phyloP scores from a whole-genome alignment of 1,140 invertebrate genomes.

The silkworm (Bombyx mori) region ASM3026992v2 NC_085130.1:2268501-2269000 shows the following conservation, averaged over 20 bases:
- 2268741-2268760: constrained; percentile 39
- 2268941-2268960: too few relatives aligned
- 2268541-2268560: too few relatives aligned
- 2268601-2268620: constrained; percentile 2
- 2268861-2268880: too few relatives aligned
- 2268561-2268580: too few relatives aligned
- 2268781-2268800: constrained; percentile 45
- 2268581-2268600: background rate
- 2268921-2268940: too few relatives aligned
- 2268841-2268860: constrained; percentile 29
- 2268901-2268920: too few relatives aligned
- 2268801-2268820: constrained; percentile 34
- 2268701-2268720: constrained; percentile 6
- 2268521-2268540: too few relatives aligned
- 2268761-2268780: constrained; percentile 36
- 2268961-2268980: too few relatives aligned
- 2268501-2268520: too few relatives aligned
- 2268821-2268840: constrained; percentile 44
- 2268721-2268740: constrained; percentile 32
- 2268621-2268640: background rate
- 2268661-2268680: constrained; percentile 23
- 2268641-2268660: constrained; percentile 13
- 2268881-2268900: too few relatives aligned
- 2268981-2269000: constrained; percentile 1
- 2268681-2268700: background rate